Conservation (phyloP, 2,113 vertebrate genomes). For the Carassius auratus region DNA sequence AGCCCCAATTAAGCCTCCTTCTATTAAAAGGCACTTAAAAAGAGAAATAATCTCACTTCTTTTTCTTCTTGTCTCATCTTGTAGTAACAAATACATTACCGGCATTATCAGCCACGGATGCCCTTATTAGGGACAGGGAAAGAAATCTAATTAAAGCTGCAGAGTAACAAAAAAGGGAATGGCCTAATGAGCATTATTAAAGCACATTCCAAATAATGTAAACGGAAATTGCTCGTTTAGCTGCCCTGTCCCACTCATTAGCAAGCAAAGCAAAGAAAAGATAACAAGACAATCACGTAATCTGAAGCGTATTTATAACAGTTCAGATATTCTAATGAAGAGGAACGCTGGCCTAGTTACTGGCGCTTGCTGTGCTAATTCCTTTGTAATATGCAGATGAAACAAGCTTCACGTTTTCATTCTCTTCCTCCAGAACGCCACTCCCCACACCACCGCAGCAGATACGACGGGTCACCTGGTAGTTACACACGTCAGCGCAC, state of each 20-base stretch:
- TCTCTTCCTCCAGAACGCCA: constrained; percentile 50
- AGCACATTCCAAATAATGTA: constrained; percentile 74
- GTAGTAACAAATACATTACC: constrained; percentile 77
- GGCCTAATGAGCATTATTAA: constrained; percentile 75
- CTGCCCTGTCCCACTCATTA: constrained; percentile 72
- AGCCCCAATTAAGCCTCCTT: constrained; percentile 66
- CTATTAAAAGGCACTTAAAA: constrained; percentile 69
- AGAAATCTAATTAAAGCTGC: constrained; percentile 72
- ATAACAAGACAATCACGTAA: constrained; percentile 74
- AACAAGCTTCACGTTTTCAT: constrained; percentile 63
- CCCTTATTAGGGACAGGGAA: constrained; percentile 60
- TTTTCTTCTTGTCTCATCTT: constrained; percentile 62
- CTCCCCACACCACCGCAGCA: constrained; percentile 36
- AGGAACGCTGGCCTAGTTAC: constrained; percentile 61
- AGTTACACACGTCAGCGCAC: constrained; percentile 74
- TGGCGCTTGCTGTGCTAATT: constrained; percentile 63
- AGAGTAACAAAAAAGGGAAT: constrained; percentile 65
- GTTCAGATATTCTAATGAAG: constrained; percentile 71
- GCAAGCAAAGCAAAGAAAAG: constrained; percentile 69
- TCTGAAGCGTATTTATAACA: constrained; percentile 66
- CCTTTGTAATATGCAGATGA: constrained; percentile 71
- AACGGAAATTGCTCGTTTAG: constrained; percentile 70
- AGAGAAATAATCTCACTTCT: constrained; percentile 62
- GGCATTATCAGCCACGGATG: constrained; percentile 70
- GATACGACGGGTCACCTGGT: constrained; percentile 70